Conservation (phyloP, 2,113 vertebrate species). For the Mus spicilegus region DNA sequence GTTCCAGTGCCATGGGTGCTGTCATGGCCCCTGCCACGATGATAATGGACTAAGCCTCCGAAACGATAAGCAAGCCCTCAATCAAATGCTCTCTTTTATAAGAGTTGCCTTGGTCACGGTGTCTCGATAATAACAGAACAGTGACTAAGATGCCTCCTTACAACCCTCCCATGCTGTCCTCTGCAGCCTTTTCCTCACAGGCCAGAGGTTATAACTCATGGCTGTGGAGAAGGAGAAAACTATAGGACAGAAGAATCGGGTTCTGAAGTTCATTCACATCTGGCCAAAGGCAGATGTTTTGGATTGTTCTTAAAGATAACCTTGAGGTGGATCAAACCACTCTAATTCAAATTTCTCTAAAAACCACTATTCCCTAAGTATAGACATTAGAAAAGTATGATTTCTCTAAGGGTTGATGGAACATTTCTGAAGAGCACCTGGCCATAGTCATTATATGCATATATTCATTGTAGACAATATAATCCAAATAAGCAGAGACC, state of each 20-base stretch:
- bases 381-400: not conserved
- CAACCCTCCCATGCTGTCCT: not conserved
- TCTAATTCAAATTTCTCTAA: constrained; percentile 32
- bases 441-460: not conserved
- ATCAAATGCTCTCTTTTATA: not conserved
- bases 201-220: not conserved
- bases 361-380: not conserved
- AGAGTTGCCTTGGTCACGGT: not conserved
- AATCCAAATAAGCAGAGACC: not conserved
- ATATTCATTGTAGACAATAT: not conserved
- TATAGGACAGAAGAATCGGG: not conserved
- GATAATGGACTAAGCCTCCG: not conserved
- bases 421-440: not conserved
- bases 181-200: not conserved
- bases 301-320: constrained; percentile 38
- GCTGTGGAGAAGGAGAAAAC: not conserved
- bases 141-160: too few relatives aligned
- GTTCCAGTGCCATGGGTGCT: not conserved
- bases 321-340: not conserved
- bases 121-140: not conserved
- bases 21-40: not conserved
- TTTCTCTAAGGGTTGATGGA: not conserved
- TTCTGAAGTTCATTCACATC: not conserved
- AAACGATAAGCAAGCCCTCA: not conserved
- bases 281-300: not conserved